Base-by-base conservation (phyloP, 2,113 vertebrate species). In the Bombycilla garrulus region DNA sequence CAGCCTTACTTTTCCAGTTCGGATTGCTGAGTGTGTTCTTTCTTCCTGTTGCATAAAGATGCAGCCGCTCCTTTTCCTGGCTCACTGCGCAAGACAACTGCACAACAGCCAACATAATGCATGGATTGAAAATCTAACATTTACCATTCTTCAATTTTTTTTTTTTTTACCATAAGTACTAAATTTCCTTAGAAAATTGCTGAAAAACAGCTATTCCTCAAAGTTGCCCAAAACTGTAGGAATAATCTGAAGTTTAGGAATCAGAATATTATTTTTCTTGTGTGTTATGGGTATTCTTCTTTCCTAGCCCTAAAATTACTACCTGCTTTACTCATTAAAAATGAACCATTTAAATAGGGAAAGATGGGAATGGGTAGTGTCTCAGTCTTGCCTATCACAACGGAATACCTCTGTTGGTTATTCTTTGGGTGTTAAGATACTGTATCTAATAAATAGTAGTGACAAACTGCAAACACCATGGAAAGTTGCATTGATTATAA, bases 401-500 rank as follows among this genome's bases (percentile, higher is more conserved):
- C 0, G 3, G 36, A 80, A 61, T 48, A 57, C 25, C 8, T 65
- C 23, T 77, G 26, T 77, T 45, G 12, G 11, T 90, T 92, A 36
- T 58, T 90, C 62, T 80, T 71, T 66, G 71, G n/a, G 42, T 93
- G 50, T 84, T 88, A 86, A 61, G 25, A 19, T 57, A 80, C 38
- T 22, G 19, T 53, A 81, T 80, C 50, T 93, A 92, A 93, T 88
- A 94, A 94, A 92, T 66, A 88, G 81, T 57, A 73, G 86, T 88
- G 82, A 95, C 79, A 93, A 92, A 94, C 58, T 58, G 64, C 76
- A 83, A 86, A 90, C 47, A 88, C 21, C 12, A 80, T 47, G 26
- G 50, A 90, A 95, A 88, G 94, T 86, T 92, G 62, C 92, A 86
- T 62, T 95, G 57, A 81, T 96, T 93, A 86, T 62, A 93, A 80